Base-by-base conservation (phyloP, 2,797 vertebrate genomes). In the Alectoris magna region DNA sequence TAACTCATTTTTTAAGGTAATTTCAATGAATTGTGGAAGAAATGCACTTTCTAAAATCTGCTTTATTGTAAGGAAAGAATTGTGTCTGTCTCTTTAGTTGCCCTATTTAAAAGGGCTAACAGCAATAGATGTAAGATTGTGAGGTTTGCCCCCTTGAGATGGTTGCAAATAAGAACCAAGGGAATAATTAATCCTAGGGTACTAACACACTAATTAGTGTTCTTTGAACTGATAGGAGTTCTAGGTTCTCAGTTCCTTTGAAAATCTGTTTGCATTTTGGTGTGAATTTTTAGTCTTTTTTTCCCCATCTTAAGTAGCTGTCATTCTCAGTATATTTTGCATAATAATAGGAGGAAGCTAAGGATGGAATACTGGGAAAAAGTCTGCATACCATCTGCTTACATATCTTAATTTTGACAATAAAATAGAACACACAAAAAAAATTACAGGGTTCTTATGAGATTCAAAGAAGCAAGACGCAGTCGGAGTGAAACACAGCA, bases 201-300 rank as follows among this genome's bases (percentile, higher is more conserved):
- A 64, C 29, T 48, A 87, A 59, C 38, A 74, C 68, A 56, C 27
- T 82, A 58, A 90, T 79, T 69, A 85, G 46, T 77, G 16, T 41
- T 62, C 69, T 66, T 88, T 84, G n/a, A 89, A 63, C 63, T 29
- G 17, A 59, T 31, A 36, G 41, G 46, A 59, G 15, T 27, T 67
- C 24, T 39, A 67, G n/a, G 39, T 58, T 84, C 58, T 87, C 70
- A 23, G 19, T 26, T 48, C 36, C 46, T 94, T 87, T 87, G 81
- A 96, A 94, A 87, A 63, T 29, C 71, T 69, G 26, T 5, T 80
- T 85, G 71, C 77, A 63, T 83, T 90, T 77, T 77, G 24, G 19
- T 73, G 63, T 73, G 78, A 80, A 36, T 84, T 67, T 93, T 81
- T 27, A 83, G 26, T 51, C 22, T 36, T 46, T 74, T 73, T 73